Percentiles rank a stretch among this genome's conserved stretches.
Conservation (phyloP, 2,113 vertebrate species). For the Myotis yumanensis region DNA sequence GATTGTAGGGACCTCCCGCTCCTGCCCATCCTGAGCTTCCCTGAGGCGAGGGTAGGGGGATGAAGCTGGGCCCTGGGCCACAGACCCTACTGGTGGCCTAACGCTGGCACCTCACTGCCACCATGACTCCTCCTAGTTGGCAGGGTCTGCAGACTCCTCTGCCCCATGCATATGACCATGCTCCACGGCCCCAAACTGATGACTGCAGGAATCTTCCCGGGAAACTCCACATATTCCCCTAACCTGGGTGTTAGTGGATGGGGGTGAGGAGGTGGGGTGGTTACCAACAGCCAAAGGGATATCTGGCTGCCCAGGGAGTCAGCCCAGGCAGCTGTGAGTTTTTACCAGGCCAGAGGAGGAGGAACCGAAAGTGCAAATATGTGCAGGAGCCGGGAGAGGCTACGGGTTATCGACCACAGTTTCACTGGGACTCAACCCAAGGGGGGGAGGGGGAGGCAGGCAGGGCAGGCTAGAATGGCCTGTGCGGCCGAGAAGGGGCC, state of each 20-base stretch:
- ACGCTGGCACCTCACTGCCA: background rate
- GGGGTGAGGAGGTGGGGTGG: background rate
- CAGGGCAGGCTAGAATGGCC: background rate
- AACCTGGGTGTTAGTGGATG: background rate
- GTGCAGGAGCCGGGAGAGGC: slow-evolving; percentile 53
- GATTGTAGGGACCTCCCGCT: background rate
- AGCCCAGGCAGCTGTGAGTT: background rate
- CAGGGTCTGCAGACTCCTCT: background rate
- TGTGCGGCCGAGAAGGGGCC: background rate
- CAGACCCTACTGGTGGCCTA: background rate
- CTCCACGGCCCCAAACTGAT: background rate
- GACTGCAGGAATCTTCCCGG: background rate
- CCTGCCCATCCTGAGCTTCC: background rate
- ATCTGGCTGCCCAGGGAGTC: background rate
- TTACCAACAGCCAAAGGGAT: background rate
- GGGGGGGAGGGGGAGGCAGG: background rate
- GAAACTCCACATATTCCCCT: background rate
- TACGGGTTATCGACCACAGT: slow-evolving; percentile 56
- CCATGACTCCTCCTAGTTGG: background rate
- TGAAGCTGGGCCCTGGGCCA: background rate
- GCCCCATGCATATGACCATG: background rate
- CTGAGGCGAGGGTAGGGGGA: background rate
- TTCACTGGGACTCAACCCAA: slow-evolving; percentile 76
- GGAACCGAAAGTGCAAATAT: slow-evolving; percentile 24
- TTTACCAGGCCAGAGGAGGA: background rate